Conservation (phyloP, 2,797 vertebrate genomes). For the Toxotes lorentzi region DNA sequence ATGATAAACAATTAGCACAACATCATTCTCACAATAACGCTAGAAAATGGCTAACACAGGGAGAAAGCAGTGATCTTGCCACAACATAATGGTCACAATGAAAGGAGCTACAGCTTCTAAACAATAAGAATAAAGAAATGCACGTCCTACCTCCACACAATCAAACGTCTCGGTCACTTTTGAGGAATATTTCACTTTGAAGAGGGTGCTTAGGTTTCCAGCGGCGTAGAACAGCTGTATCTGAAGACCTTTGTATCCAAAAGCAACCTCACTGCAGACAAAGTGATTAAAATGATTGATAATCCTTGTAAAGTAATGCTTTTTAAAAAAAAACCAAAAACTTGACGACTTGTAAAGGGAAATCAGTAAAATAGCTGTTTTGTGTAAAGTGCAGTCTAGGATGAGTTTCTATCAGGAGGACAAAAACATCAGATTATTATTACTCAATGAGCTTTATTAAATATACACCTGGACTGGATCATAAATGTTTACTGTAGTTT, state of each 20-base stretch:
- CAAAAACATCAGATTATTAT: slow-evolving; percentile 40
- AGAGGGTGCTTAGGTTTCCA: slow-evolving; percentile 94
- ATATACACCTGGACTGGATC: slow-evolving; percentile 34
- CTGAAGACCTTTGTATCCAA: slow-evolving; percentile 98
- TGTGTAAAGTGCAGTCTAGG: not conserved
- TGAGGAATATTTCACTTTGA: slow-evolving; percentile 93
- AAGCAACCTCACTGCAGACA: slow-evolving; percentile 92
- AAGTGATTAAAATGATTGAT: slow-evolving; percentile 32
- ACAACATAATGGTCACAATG: not conserved
- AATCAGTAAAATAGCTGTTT: not conserved
- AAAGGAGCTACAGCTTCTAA: not conserved
- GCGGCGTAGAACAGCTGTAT: slow-evolving; percentile 93
- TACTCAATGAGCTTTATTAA: slow-evolving; percentile 30
- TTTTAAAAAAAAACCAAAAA: too few relatives aligned
- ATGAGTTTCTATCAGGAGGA: slow-evolving; percentile 1
- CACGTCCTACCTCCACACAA: slow-evolving; percentile 92
- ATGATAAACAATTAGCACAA: not conserved
- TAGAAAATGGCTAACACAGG: not conserved
- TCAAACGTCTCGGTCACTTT: slow-evolving; percentile 96
- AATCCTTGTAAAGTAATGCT: not conserved
- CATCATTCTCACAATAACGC: not conserved
- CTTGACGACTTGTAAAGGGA: slow-evolving; percentile 5
- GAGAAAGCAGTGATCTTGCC: not conserved
- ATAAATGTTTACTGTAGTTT: slow-evolving; percentile 45
- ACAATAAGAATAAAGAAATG: slow-evolving; percentile 11